Evolutionary conservation across 2,113 vertebrate genomes (phyloP).

Genomic region (Ceyx melanurus): DNA sequence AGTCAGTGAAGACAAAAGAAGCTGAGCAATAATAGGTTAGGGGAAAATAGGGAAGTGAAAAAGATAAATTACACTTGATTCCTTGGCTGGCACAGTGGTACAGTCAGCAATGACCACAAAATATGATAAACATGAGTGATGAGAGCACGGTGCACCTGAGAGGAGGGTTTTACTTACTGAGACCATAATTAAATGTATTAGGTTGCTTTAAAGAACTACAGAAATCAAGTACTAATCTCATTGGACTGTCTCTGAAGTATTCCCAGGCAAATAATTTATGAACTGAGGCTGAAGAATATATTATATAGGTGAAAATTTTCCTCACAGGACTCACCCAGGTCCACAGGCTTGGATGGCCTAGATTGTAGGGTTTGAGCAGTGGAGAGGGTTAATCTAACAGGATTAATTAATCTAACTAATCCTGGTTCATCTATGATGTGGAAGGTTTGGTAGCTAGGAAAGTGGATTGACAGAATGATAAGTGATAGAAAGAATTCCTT

Average conservation of each 20-base stretch:
- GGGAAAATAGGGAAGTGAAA: neutral
- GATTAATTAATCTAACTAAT: too few relatives aligned
- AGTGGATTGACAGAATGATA: neutral
- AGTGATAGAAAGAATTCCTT: neutral
- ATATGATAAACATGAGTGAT: neutral
- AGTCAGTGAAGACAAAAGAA: neutral
- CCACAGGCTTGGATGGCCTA: neutral
- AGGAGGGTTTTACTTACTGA: neutral
- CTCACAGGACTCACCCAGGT: neutral
- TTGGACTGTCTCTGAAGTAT: neutral
- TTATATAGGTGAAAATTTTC: neutral
- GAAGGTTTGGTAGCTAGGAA: neutral
- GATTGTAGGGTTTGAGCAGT: neutral
- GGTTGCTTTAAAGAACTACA: neutral
- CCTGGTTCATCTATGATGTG: neutral
- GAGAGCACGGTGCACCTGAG: neutral
- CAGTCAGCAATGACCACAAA: neutral
- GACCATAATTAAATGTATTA: neutral
- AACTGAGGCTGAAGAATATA: neutral
- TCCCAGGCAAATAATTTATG: neutral
- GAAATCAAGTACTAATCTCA: neutral
- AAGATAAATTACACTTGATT: neutral
- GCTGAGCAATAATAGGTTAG: neutral
- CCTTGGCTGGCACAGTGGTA: neutral
- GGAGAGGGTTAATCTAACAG: neutral